Evolutionary conservation across 2,113 vertebrate genomes (phyloP).

Genomic region (Triplophysa dalaica): DNA sequence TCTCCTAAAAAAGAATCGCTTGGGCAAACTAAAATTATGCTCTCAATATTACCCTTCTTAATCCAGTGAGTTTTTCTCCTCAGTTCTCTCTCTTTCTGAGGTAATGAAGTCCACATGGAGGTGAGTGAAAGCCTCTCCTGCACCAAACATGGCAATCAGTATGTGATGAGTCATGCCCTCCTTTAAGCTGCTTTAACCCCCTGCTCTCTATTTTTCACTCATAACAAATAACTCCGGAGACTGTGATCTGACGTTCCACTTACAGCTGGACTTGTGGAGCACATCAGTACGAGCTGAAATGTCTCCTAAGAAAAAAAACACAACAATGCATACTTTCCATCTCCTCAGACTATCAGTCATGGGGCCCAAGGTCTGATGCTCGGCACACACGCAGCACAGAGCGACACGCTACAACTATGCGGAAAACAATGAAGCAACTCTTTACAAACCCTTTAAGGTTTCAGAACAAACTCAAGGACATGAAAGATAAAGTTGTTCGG

Average conservation of each 20-base stretch:
- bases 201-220: slow-evolving; percentile 4
- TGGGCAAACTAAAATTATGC: slow-evolving; percentile 16
- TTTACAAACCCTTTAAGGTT: not conserved
- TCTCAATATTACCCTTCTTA: not conserved
- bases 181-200: slow-evolving; percentile 44
- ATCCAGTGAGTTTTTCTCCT: slow-evolving; percentile 8
- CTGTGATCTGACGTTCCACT: slow-evolving; percentile 40
- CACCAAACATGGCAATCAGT: slow-evolving; percentile 55
- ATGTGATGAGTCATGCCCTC: slow-evolving; percentile 51
- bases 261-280: slow-evolving; percentile 7
- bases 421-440: not conserved
- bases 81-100: slow-evolving; percentile 11
- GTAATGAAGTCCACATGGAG: slow-evolving; percentile 52
- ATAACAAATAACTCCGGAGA: not conserved
- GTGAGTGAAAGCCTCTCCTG: slow-evolving; percentile 23
- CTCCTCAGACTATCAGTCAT: slow-evolving; percentile 44
- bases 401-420: not conserved
- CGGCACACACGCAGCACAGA: not conserved
- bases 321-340: slow-evolving; percentile 42
- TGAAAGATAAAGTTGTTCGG: not conserved
- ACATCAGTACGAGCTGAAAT: not conserved
- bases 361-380: not conserved
- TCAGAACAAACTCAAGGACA: not conserved
- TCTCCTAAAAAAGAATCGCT: slow-evolving; percentile 12
- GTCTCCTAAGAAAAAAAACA: not conserved